Evolutionary conservation across 2,797 vertebrate species (phyloP).

Genomic region (Platalea minor): DNA sequence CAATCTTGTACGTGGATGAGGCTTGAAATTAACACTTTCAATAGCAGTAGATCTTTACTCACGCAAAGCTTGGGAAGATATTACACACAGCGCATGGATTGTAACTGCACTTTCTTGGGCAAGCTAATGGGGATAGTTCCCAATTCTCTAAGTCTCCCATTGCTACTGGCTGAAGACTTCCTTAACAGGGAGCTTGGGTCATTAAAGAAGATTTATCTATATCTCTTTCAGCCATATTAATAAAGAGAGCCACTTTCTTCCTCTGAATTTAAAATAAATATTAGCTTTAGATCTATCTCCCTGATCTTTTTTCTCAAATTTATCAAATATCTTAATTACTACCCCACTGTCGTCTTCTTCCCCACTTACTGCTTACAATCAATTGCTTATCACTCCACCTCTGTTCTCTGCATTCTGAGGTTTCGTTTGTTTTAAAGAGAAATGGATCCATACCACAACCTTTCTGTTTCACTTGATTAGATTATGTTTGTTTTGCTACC

Average conservation of each 20-base stretch:
- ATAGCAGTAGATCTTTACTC: background rate
- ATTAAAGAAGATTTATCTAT: background rate
- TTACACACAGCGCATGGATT: background rate
- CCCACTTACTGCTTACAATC: background rate
- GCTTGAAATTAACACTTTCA: background rate
- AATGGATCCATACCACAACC: background rate
- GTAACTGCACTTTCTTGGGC: background rate
- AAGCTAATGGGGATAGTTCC: background rate
- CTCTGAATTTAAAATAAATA: background rate
- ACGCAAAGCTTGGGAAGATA: background rate
- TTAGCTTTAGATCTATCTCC: background rate
- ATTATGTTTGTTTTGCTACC: background rate
- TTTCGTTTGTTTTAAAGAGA: background rate
- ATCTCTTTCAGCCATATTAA: background rate
- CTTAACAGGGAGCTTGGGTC: background rate
- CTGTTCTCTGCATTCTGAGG: background rate
- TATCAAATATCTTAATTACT: background rate
- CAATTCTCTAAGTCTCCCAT: background rate
- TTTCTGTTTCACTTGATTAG: background rate
- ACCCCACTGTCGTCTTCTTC: background rate
- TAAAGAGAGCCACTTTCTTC: background rate
- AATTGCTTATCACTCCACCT: background rate
- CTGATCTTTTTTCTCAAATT: background rate
- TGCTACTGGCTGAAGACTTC: background rate
- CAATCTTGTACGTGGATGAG: background rate